phyloP scores from a whole-genome alignment of 2,797 vertebrate species.

The Enteromius mattozi region DNA sequence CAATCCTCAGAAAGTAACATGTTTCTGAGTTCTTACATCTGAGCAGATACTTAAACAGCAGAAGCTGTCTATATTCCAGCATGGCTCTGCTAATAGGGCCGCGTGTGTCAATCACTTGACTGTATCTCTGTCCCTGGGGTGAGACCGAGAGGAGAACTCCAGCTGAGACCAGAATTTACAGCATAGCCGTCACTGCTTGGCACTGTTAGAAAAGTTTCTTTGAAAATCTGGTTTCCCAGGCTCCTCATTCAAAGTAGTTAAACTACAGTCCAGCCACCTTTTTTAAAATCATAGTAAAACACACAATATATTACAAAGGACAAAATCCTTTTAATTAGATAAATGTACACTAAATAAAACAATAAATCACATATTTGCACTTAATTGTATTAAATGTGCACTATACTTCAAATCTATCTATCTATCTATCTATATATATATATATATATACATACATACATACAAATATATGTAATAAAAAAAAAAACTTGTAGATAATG shows the following conservation, averaged over 20 bases:
- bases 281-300: neutral
- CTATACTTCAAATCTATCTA: neutral
- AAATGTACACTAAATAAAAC: neutral
- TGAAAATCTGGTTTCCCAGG: neutral
- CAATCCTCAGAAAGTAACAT: neutral
- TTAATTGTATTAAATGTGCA: neutral
- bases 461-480: neutral
- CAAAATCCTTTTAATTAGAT: neutral
- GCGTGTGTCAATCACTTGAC: neutral
- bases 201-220: neutral
- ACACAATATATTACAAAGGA: too few species aligned
- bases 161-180: neutral
- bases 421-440: too few species aligned
- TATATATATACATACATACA: too few species aligned
- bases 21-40: neutral
- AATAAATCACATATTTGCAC: neutral
- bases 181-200: neutral
- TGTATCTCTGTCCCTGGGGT: neutral
- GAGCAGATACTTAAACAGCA: slow-evolving; percentile 10
- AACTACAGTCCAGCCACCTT: neutral
- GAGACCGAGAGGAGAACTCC: neutral
- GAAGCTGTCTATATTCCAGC: slow-evolving; percentile 45
- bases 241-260: neutral
- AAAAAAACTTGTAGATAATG: neutral
- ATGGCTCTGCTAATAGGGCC: slow-evolving; percentile 59